Base-by-base conservation (phyloP, 2,797 vertebrate species). In the Moxostoma hubbsi region DNA sequence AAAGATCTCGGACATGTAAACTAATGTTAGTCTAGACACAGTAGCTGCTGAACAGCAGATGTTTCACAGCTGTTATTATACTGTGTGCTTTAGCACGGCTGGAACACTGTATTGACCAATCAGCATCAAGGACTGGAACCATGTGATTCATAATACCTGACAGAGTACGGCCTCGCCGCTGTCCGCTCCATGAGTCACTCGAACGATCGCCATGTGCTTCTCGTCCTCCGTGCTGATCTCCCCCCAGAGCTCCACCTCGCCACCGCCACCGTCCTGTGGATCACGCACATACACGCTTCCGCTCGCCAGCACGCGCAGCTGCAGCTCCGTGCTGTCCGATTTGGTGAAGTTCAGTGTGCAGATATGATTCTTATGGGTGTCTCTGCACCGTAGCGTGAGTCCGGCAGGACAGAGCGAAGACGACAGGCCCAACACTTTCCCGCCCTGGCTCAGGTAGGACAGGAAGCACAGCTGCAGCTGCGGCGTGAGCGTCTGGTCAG, bases 131-230 rank as follows among this genome's bases (percentile, higher is more conserved):
- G 24, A 24, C 24, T 3, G 24, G 24, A 46, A 46, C 5, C 1
- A 6, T 51, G 57, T 16, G 11, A 11, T 67, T 58, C 18, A 49
- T 50, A 54, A 59, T 94, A 98, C 97, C 97, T 99, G 98, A 86
- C 92, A 96, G 5, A 99, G 94, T 65, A 99, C 78, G n/a, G 97
- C 97, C 89, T 96, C 96, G 15, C 97, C 98, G 8, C 94, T 93
- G 0, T 85, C 64, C 2, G 86, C 85, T 53, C 95, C 95, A 0
- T 94, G 92, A 0, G 92, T 91, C 65, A 97, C 85, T 1, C 91
- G 92, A 64, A 98, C 90, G 0, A 98, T 91, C n/a, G 94, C 92
- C 70, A 88, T 80, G 51, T 96, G 95, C 36, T 84, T 91, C 49
- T 71, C 63, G 15, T 88, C 55, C 87, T 67, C 0, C 87, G 81